These are phyloP conservation scores for Tyrophagus putrescentiae DNA, from an alignment of 1,140 invertebrate species.

Conservation along the genomic window DNA sequence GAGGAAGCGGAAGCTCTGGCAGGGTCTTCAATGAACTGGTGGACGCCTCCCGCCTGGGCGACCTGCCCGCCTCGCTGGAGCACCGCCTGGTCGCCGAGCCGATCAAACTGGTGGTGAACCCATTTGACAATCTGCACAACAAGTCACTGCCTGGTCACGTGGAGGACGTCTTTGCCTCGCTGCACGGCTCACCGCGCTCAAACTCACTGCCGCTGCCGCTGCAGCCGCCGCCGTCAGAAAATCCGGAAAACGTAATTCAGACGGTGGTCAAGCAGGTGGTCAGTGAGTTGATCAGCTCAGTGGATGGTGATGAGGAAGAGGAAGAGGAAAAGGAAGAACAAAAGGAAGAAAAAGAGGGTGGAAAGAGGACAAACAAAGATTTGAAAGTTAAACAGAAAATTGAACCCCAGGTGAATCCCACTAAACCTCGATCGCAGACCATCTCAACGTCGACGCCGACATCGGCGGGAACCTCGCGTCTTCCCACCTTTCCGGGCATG, in stretches of 20 bases:
- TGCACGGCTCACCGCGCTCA: not conserved
- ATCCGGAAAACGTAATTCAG: not conserved
- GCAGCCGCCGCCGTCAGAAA: not conserved
- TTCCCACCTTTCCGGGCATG: not conserved
- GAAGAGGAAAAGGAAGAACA: no score
- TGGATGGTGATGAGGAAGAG: not conserved
- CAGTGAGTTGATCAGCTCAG: not conserved
- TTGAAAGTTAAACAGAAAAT: no score
- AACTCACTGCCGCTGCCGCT: not conserved
- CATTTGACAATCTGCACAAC: not conserved
- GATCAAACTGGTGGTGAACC: constrained; percentile 4
- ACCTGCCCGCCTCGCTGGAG: not conserved
- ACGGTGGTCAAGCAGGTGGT: not conserved
- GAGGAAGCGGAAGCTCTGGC: no score
- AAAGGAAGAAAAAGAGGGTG: no score
- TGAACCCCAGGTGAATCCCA: no score
- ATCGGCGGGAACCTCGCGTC: not conserved
- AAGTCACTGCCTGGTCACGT: no score
- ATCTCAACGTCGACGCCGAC: not conserved
- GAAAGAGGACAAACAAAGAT: no score
- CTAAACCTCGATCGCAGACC: not conserved
- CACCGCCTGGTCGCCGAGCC: not conserved
- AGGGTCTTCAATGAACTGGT: not conserved
- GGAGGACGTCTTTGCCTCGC: no score
- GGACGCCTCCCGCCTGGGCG: not conserved